phyloP scores from a whole-genome alignment of 2,888 invertebrate species.

The Axea sp. region DNA sequence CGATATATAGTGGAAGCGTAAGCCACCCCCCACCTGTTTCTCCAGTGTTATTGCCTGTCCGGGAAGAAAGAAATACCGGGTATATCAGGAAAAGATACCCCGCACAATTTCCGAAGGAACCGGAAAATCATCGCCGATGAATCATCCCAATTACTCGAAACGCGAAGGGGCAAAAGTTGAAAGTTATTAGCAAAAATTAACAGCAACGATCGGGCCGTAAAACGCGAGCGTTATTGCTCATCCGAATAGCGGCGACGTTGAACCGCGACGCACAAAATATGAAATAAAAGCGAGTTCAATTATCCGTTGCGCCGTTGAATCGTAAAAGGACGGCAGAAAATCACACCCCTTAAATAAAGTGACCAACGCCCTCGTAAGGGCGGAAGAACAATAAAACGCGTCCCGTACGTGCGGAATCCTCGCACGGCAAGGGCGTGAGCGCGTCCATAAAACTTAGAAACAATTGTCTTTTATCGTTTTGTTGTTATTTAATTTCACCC shows the following conservation, averaged over 20 bases:
- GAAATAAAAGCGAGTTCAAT: conserved; percentile 60
- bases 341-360: conserved; percentile 69
- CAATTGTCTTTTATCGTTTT: conserved; percentile 80
- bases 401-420: conserved; percentile 66
- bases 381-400: conserved; percentile 70
- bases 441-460: conserved; percentile 78
- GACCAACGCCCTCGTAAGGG: conserved; percentile 63
- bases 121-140: conserved; percentile 40
- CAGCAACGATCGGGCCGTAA: conserved; percentile 15
- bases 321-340: conserved; percentile 65
- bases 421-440: conserved; percentile 66
- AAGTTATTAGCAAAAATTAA: conserved; percentile 35
- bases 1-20: conserved; percentile 76
- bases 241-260: conserved; percentile 45
- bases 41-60: conserved; percentile 72
- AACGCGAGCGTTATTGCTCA: conserved; percentile 27
- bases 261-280: conserved; percentile 49
- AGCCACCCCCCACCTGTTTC: conserved; percentile 67
- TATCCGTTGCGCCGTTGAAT: conserved; percentile 57
- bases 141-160: conserved; percentile 30
- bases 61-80: conserved; percentile 64
- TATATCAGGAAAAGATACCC: conserved; percentile 28
- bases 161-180: background rate
- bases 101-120: conserved; percentile 23
- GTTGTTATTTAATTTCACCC: conserved; percentile 79